Percentiles rank a stretch among this genome's conserved stretches.
phyloP scores from a whole-genome alignment of 1,140 invertebrate genomes.

The Tetramorium parvispinum region DNA sequence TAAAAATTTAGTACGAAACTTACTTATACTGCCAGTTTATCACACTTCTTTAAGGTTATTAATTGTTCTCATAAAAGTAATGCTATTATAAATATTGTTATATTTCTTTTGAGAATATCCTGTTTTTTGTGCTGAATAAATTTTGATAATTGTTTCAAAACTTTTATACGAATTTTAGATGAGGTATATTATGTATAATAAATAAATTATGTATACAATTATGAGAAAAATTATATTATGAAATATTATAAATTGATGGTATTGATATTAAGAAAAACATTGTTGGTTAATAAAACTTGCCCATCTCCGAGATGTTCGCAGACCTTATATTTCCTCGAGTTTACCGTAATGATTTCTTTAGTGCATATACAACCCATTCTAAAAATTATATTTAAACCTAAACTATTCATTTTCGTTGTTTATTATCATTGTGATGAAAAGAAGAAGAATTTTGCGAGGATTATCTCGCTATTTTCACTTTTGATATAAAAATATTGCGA shows the following conservation, averaged over 20 bases:
- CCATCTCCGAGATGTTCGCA: slow-evolving; percentile 92
- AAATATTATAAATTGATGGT: too few species aligned
- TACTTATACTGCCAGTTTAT: neutral
- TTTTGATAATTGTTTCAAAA: neutral
- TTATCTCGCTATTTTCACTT: neutral
- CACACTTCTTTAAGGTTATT: neutral
- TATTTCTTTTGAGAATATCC: neutral
- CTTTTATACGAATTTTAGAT: neutral
- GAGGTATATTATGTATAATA: neutral
- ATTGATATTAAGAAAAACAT: neutral
- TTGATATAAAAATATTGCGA: too few species aligned
- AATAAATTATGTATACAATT: neutral
- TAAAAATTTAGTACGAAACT: slow-evolving; percentile 83
- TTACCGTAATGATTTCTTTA: slow-evolving; percentile 90
- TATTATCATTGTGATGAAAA: slow-evolving; percentile 19
- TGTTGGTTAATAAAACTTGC: slow-evolving; percentile 84
- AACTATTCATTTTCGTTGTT: slow-evolving; percentile 87
- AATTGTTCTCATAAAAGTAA: neutral
- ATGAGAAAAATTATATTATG: neutral
- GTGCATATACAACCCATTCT: slow-evolving; percentile 93
- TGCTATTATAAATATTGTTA: neutral
- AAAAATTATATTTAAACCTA: slow-evolving; percentile 89
- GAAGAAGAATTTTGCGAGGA: neutral
- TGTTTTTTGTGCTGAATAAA: neutral
- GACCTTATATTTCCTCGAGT: slow-evolving; percentile 90